These are phyloP conservation scores for Mongoloraphidia duomilia DNA, from an alignment of 2,888 invertebrate species.

Conservation along the genomic window DNA sequence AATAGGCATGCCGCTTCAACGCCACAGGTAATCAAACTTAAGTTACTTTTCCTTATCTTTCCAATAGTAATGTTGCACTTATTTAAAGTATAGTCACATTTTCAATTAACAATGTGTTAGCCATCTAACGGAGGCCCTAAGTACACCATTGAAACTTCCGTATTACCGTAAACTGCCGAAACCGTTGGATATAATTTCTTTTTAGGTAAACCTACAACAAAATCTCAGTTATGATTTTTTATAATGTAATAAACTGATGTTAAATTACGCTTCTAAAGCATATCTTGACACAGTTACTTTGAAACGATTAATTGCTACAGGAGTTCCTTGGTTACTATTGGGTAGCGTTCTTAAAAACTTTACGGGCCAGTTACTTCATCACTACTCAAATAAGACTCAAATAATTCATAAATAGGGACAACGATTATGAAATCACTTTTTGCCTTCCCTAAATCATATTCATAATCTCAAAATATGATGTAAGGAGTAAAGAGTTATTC, in stretches of 20 bases:
- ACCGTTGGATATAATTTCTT: conserved; percentile 90
- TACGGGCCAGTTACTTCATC: not conserved
- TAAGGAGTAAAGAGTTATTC: no score
- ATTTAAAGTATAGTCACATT: not conserved
- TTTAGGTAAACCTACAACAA: conserved; percentile 66
- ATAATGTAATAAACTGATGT: no score
- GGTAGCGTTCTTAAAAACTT: conserved; percentile 3
- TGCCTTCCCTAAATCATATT: no score
- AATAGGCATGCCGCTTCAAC: no score
- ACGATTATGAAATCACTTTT: no score
- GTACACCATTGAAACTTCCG: conserved; percentile 98
- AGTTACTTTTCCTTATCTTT: not conserved
- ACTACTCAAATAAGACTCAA: no score
- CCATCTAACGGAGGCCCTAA: conserved; percentile 93
- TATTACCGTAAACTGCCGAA: conserved; percentile 97
- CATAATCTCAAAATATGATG: no score
- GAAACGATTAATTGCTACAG: not conserved
- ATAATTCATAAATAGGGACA: no score
- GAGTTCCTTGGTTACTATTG: not conserved
- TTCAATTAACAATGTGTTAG: conserved; percentile 35
- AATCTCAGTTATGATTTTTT: conserved; percentile 11
- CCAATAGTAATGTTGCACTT: not conserved
- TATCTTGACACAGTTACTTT: no score
- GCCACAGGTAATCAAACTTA: no score
- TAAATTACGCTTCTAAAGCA: no score